phyloP scores from a whole-genome alignment of 2,797 vertebrate genomes.

The Petrocephalus sullivani region DNA sequence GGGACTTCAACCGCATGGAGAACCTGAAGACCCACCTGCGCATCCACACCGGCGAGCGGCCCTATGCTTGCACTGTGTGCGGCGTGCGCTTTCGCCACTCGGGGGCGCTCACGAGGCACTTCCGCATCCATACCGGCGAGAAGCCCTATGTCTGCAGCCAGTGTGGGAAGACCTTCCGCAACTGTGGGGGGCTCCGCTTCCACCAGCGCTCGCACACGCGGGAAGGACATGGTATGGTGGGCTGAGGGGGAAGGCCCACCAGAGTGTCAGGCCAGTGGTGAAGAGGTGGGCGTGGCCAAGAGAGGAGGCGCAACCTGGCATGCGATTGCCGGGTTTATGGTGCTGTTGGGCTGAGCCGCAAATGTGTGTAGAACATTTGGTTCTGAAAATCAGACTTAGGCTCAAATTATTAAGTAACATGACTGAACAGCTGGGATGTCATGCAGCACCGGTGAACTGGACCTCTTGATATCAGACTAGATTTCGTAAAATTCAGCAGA shows the following conservation, averaged over 20 bases:
- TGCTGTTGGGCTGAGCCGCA: background rate
- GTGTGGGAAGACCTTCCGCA: slow-evolving; percentile 65
- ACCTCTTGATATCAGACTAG: background rate
- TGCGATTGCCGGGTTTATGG: background rate
- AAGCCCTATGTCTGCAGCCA: slow-evolving; percentile 62
- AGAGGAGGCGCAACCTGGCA: background rate
- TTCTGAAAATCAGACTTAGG: background rate
- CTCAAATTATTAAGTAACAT: no score
- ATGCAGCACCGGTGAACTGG: background rate
- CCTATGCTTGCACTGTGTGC: slow-evolving; percentile 60
- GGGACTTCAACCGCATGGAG: slow-evolving; percentile 66
- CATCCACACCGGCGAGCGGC: slow-evolving; percentile 64
- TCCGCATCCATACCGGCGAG: slow-evolving; percentile 67
- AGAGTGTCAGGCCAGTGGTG: background rate
- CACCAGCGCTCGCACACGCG: slow-evolving; percentile 60
- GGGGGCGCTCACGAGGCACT: slow-evolving; percentile 61
- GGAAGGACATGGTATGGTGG: slow-evolving; percentile 26
- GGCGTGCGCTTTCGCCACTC: slow-evolving; percentile 64
- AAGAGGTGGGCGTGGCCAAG: background rate
- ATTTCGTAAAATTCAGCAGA: background rate
- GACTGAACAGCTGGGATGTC: background rate
- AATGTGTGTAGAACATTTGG: background rate
- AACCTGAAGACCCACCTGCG: slow-evolving; percentile 68
- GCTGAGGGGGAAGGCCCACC: background rate
- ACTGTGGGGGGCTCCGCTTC: slow-evolving; percentile 62